phyloP scores from a whole-genome alignment of 1,140 invertebrate genomes.

The Papilio glaucus region DNA sequence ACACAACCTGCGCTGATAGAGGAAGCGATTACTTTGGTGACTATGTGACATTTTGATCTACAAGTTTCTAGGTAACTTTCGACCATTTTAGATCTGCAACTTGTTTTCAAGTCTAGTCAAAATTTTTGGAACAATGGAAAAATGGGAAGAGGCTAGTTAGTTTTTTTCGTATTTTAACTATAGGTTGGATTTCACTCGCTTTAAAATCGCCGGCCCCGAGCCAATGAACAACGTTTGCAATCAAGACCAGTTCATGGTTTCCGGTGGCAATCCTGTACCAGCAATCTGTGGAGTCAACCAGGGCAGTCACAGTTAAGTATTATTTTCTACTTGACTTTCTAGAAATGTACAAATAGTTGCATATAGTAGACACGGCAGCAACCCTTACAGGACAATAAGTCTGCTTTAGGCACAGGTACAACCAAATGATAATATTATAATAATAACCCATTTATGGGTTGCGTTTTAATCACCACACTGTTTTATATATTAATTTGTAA shows the following conservation, averaged over 20 bases:
- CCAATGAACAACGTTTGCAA: slow-evolving; percentile 90
- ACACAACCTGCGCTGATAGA: too few species aligned
- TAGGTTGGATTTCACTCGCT: slow-evolving; percentile 91
- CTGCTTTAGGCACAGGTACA: too few species aligned
- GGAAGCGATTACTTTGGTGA: too few species aligned
- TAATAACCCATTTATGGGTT: neutral
- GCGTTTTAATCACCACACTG: slow-evolving; percentile 3
- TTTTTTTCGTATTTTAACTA: neutral
- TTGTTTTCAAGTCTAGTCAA: too few species aligned
- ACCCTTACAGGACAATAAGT: too few species aligned
- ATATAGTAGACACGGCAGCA: too few species aligned
- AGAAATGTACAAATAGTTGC: neutral
- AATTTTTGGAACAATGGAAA: too few species aligned
- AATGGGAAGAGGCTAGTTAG: too few species aligned
- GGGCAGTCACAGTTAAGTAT: slow-evolving; percentile 92
- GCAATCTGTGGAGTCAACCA: slow-evolving; percentile 91
- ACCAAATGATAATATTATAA: too few species aligned
- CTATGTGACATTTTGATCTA: too few species aligned
- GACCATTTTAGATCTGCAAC: too few species aligned
- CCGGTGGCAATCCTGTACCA: slow-evolving; percentile 91
- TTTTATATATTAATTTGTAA: neutral
- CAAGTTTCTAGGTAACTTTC: too few species aligned
- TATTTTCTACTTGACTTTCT: neutral
- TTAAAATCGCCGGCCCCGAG: slow-evolving; percentile 89
- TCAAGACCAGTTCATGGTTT: slow-evolving; percentile 93